Conservation (phyloP, 2,797 vertebrate genomes). For the Ammospiza maritima region DNA sequence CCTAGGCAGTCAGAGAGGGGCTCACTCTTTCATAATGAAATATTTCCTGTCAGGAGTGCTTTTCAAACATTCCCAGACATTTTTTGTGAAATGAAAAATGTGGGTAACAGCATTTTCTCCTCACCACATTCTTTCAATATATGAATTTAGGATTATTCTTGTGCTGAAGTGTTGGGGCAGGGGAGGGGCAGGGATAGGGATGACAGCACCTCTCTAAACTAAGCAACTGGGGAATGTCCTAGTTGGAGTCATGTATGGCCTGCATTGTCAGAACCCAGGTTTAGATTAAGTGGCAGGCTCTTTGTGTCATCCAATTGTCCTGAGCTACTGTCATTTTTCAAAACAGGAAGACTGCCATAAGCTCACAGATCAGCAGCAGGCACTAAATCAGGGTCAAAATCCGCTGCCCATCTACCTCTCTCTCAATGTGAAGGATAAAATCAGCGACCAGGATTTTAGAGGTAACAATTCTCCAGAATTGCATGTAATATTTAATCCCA, state of each 20-base stretch:
- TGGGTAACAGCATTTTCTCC: neutral
- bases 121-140: neutral
- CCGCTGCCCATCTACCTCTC: conserved; percentile 83
- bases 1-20: neutral
- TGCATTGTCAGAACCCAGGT: neutral
- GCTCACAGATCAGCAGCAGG: conserved; percentile 80
- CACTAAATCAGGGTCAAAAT: conserved; percentile 79
- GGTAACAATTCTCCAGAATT: conserved; percentile 68
- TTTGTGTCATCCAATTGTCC: neutral
- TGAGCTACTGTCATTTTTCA: conserved; percentile 31
- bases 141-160: neutral
- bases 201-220: neutral
- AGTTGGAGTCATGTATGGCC: neutral
- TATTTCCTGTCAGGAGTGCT: neutral
- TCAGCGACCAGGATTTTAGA: conserved; percentile 82
- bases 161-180: neutral
- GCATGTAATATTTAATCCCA: neutral
- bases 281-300: neutral
- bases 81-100: neutral
- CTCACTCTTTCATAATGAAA: neutral
- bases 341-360: conserved; percentile 75
- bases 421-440: conserved; percentile 81
- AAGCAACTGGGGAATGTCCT: neutral
- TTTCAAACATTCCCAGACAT: neutral
- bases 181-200: neutral